Percentiles rank a stretch among this genome's conserved stretches.
phyloP scores from a whole-genome alignment of 2,113 vertebrate species.

The Cyphomyrus plagiostoma region DNA sequence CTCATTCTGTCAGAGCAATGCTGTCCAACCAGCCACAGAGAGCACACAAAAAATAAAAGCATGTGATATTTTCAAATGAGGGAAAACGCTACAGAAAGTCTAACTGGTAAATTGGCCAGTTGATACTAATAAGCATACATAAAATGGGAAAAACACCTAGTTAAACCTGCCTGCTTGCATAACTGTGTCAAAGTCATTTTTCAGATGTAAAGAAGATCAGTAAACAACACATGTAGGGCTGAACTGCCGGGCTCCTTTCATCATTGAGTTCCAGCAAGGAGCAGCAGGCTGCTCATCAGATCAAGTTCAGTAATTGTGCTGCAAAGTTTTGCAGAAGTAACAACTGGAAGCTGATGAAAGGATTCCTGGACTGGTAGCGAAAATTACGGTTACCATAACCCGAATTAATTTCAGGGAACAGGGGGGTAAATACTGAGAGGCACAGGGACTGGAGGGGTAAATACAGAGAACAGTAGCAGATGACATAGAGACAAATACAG shows the following conservation, averaged over 20 bases:
- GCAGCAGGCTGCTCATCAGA: neutral
- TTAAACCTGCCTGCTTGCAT: conserved; percentile 4
- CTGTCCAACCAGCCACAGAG: neutral
- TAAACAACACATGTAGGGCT: neutral
- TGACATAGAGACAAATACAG: neutral
- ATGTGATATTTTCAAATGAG: neutral
- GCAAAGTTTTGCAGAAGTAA: neutral
- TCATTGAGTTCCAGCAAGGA: neutral
- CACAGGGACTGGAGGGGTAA: neutral
- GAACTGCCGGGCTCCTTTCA: neutral
- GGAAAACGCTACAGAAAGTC: neutral
- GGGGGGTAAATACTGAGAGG: neutral
- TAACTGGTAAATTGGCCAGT: neutral
- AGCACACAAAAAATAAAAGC: neutral
- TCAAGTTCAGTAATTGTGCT: conserved; percentile 1
- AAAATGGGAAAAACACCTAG: conserved; percentile 6
- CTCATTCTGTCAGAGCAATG: neutral
- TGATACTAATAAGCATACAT: conserved; percentile 5
- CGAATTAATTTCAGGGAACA: neutral
- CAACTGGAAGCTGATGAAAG: neutral
- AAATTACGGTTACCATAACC: neutral
- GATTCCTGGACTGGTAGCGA: neutral
- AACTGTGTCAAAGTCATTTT: neutral
- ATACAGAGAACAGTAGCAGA: neutral
- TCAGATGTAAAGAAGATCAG: neutral